These are phyloP conservation scores for Scyliorhinus canicula DNA, from an alignment of 2,797 vertebrate species.

Conservation along the genomic window DNA sequence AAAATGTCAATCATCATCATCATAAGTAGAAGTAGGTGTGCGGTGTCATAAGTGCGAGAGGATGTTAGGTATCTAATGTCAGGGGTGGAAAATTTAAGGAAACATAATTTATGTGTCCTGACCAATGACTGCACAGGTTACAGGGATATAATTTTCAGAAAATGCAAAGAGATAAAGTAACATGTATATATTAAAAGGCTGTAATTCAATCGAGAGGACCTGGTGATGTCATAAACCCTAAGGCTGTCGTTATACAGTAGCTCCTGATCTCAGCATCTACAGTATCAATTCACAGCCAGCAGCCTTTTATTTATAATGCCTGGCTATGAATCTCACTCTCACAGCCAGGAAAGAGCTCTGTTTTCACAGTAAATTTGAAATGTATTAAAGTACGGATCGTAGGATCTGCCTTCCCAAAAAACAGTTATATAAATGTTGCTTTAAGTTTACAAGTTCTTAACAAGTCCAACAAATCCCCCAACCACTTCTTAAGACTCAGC, in stretches of 20 bases:
- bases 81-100: not conserved
- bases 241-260: conserved; percentile 29
- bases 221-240: conserved; percentile 25
- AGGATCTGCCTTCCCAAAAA: not conserved
- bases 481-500: not conserved
- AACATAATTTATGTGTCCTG: not conserved
- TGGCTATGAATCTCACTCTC: not conserved
- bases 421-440: not conserved
- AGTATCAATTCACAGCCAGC: conserved; percentile 28
- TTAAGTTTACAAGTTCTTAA: not conserved
- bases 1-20: not conserved
- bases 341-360: conserved; percentile 25
- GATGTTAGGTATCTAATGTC: conserved; percentile 22
- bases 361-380: conserved; percentile 22
- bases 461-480: not conserved
- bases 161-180: conserved; percentile 21
- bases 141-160: conserved; percentile 28
- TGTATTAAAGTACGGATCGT: not conserved
- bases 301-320: conserved; percentile 29
- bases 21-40: not conserved
- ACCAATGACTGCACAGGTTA: conserved; percentile 12
- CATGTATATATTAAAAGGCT: conserved; percentile 24
- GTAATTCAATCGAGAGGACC: conserved; percentile 13
- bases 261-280: conserved; percentile 12
- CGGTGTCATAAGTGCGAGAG: not conserved